Base-by-base conservation (phyloP, 1,140 invertebrate genomes). In the Eumaeus atala region DNA sequence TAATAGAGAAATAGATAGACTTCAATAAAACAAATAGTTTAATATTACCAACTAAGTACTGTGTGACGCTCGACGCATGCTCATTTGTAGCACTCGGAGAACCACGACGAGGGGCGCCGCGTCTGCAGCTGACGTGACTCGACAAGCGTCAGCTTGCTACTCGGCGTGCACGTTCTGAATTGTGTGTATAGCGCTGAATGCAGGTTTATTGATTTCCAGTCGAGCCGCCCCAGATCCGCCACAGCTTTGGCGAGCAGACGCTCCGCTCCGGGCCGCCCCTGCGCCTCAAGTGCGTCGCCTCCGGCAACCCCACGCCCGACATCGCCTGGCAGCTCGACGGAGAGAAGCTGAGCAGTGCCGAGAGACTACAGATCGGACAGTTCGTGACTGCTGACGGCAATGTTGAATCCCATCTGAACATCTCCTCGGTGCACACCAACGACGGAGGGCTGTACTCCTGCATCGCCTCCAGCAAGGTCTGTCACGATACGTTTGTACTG, bases 251-350 rank as follows among this genome's bases (percentile, higher is more conserved):
- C 58, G 94, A 96, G 71, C 93, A 96, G 81, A 96, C 95, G 47
- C 90, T 97, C 56, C 93, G 96, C 64, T 95, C 95, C 0, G 95
- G 96, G 44, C 93, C 94, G 16, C 92, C 93, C 52, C 92, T 96
- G 10, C 94, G 94, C 56, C 88, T 98, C 6, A 87, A 87, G 62
- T 91, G 90, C 68, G 77, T 90, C n/a, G 93, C 93, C 10, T 92
- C 92, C 65, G 96, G 96, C 48, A 98, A 97, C 84, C 97, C 97
- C 9, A 95, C 95, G 11, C 97, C 97, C 49, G 95, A 96, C 88
- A 96, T 99, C 54, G 93, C 92, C 3, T 99, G 97, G 97, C 93
- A 95, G 82, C 89, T 98, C 9, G 97, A 98, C 85, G 95, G 94
- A 38, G 93, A 95, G 68, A 92, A 94, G 56, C 86, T 96, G 21